Percentiles rank a stretch among this genome's conserved stretches.
phyloP scores from a whole-genome alignment of 1,140 invertebrate genomes.

The Drosophila athabasca region DNA sequence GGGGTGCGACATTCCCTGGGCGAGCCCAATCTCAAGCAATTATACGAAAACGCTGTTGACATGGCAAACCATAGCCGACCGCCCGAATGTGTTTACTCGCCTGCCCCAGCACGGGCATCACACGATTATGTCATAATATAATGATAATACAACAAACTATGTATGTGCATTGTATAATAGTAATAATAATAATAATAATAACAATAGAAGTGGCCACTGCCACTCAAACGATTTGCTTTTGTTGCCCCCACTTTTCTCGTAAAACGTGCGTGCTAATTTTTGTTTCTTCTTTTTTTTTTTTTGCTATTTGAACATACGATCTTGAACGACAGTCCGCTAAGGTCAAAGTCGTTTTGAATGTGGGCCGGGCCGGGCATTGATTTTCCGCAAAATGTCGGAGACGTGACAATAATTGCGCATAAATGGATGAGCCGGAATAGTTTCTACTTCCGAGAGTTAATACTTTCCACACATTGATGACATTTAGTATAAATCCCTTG shows the following conservation, averaged over 20 bases:
- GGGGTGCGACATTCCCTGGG: conserved; percentile 9
- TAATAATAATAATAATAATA: conserved; percentile 31
- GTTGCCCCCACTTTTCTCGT: conserved; percentile 25
- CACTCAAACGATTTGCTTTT: conserved; percentile 50
- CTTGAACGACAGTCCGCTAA: conserved; percentile 64
- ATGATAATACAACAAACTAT: conserved; percentile 46
- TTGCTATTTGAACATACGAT: conserved; percentile 43
- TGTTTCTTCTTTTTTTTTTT: conserved; percentile 15
- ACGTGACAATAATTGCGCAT: background rate
- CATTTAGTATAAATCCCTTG: too few species aligned
- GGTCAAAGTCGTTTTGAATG: conserved; percentile 63
- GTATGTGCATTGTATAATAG: too few species aligned
- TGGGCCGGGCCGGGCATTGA: conserved; percentile 53
- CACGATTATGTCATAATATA: conserved; percentile 70
- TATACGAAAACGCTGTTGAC: conserved; percentile 37
- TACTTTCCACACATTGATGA: background rate
- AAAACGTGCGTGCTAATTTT: conserved; percentile 40
- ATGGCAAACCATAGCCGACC: conserved; percentile 15
- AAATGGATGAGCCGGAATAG: background rate
- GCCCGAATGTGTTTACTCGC: conserved; percentile 30
- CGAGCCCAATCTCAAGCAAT: conserved; percentile 39
- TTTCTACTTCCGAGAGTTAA: background rate
- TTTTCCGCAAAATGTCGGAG: conserved; percentile 47
- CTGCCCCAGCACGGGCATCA: conserved; percentile 20
- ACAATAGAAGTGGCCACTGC: conserved; percentile 27